Evolutionary conservation across 2,113 vertebrate genomes (phyloP), one percentile per base, ranked within the genome.

Genomic region (Paradoxurus hermaphroditus): DNA sequence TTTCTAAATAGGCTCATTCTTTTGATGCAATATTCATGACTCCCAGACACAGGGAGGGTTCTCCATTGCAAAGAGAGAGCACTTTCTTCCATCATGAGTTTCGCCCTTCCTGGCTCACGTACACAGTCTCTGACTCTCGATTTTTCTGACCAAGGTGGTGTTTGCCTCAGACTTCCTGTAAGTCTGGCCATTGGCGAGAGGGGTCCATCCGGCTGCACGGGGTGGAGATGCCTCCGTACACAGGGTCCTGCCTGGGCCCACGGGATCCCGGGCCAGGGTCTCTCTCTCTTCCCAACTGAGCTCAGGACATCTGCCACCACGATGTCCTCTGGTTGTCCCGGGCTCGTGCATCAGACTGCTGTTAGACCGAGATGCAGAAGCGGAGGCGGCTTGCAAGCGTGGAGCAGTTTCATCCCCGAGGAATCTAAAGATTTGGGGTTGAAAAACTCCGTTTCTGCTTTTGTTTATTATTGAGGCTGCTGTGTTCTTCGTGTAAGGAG

Each of bases 21-120:
- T 97, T 93, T 97, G 96, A 97, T 98, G 86, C 82, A 94, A 96
- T 91, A 97, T 97, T 97, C 94, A 98, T 90, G 91, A 93, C 82
- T 86, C 72, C 68, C 93, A 96, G 85, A 92, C 78, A 83, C 87
- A 92, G 94, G 91, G 59, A 92, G 59, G 81, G 44, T 21, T 88
- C 86, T 94, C 93, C 19, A 49, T 21, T 86, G 62, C 51, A 91
- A 84, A 97, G 88, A 86, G 77, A 86, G 13, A 44, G 72, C 36
- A 44, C 53, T 96, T 91, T 83, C 82, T 94, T 68, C 91, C 79
- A 6, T 92, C 79, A 86, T 75, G 97, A 95, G 89, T 89, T 91
- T 86, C 9, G 23, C 77, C 19, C 27, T 73, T 82, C 83, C 95
- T 44, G 62, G 91, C 70, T 93, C 81, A 51, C n/a, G 46, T 63